Percentiles rank a stretch among this genome's conserved stretches.
Evolutionary conservation across 1,140 invertebrate genomes (phyloP).

Genomic region (Drosophila prosaltans): DNA sequence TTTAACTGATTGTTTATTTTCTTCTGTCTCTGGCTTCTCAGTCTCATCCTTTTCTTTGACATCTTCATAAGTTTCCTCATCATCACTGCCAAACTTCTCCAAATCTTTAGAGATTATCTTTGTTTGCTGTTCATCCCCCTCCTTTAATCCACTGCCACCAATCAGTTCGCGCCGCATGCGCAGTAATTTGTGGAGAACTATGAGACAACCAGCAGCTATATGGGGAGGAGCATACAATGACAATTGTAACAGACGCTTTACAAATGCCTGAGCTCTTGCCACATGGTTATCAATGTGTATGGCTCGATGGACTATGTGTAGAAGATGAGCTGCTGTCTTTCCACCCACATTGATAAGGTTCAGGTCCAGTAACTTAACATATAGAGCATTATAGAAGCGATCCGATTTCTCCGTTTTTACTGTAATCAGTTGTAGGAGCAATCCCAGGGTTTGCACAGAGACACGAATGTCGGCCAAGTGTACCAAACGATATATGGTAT

Average conservation of each 20-base stretch:
- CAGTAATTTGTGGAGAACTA: conserved; percentile 79
- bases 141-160: conserved; percentile 37
- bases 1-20: not conserved
- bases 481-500: conserved; percentile 95
- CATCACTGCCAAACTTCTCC: conserved; percentile 83
- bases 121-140: conserved; percentile 6
- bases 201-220: conserved; percentile 75
- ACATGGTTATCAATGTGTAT: conserved; percentile 90
- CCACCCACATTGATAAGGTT: conserved; percentile 87
- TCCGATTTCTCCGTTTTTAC: conserved; percentile 83
- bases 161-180: conserved; percentile 67
- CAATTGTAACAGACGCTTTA: conserved; percentile 95
- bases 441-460: conserved; percentile 92
- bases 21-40: not conserved
- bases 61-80: conserved; percentile 85
- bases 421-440: conserved; percentile 93
- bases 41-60: conserved; percentile 69
- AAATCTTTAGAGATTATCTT: conserved; percentile 47
- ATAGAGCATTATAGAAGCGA: conserved; percentile 95
- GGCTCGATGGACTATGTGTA: conserved; percentile 94
- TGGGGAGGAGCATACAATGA: conserved; percentile 75
- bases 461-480: conserved; percentile 93
- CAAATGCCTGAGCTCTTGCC: conserved; percentile 90
- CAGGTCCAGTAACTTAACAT: conserved; percentile 92
- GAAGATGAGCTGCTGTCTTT: conserved; percentile 91